These are phyloP conservation scores for Danionella cerebrum DNA, from an alignment of 2,113 vertebrate genomes.

Conservation along the genomic window DNA sequence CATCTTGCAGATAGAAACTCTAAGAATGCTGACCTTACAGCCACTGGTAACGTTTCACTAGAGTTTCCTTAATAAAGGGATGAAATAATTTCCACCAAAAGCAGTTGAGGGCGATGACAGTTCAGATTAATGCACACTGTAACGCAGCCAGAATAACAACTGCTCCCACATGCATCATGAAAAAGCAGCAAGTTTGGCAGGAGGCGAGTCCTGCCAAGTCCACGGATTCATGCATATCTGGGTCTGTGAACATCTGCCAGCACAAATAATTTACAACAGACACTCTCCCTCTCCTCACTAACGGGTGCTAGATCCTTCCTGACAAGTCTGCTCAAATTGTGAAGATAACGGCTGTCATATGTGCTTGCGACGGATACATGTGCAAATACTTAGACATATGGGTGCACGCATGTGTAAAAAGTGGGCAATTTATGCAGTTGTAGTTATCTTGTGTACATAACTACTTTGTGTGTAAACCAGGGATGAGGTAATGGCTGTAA, in stretches of 20 bases:
- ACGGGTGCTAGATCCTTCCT: constrained; percentile 60
- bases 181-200: constrained; percentile 58
- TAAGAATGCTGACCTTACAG: constrained; percentile 60
- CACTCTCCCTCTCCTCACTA: constrained; percentile 51
- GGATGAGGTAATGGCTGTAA: not conserved
- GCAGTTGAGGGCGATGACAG: constrained; percentile 53
- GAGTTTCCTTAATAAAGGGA: constrained; percentile 59
- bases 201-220: constrained; percentile 60
- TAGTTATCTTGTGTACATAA: not conserved
- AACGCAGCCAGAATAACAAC: constrained; percentile 59
- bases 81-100: constrained; percentile 55
- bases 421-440: not conserved
- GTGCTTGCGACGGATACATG: not conserved
- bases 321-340: constrained; percentile 63
- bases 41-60: constrained; percentile 60
- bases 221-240: constrained; percentile 81
- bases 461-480: not conserved
- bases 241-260: constrained; percentile 75
- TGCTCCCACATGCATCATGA: constrained; percentile 59
- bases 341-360: constrained; percentile 34
- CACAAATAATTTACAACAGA: constrained; percentile 66
- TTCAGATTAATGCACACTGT: constrained; percentile 60
- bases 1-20: constrained; percentile 58
- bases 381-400: not conserved
- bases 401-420: not conserved